Percentiles rank a stretch among this genome's conserved stretches.
phyloP scores from a whole-genome alignment of 2,888 invertebrate genomes.

The Thereva unica region DNA sequence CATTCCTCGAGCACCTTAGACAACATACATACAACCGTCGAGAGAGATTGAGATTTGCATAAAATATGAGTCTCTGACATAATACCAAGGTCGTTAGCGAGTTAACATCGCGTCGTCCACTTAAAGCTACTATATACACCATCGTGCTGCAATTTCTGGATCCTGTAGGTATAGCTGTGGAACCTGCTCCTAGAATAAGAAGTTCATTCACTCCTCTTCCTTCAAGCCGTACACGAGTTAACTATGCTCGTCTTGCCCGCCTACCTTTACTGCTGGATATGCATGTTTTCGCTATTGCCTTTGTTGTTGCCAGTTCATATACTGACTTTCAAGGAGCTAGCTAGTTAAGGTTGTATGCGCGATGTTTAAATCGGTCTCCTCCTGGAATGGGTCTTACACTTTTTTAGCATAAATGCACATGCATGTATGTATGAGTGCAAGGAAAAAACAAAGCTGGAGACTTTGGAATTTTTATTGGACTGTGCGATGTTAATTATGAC shows the following conservation, averaged over 20 bases:
- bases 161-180: background rate
- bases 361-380: too few species aligned
- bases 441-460: background rate
- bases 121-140: conserved; percentile 1
- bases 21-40: background rate
- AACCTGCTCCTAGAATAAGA: conserved; percentile 3
- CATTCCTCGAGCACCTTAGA: conserved; percentile 3
- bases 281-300: too few species aligned
- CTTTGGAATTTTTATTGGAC: conserved; percentile 26
- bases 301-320: too few species aligned
- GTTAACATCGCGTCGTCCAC: conserved; percentile 28
- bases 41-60: conserved; percentile 36
- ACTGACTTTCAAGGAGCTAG: too few species aligned
- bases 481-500: background rate
- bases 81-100: conserved; percentile 40
- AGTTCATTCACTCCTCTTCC: conserved; percentile 20
- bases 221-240: too few species aligned
- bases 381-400: too few species aligned
- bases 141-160: conserved; percentile 3
- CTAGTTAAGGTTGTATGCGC: too few species aligned
- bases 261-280: too few species aligned
- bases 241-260: too few species aligned
- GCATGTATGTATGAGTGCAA: background rate
- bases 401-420: background rate
- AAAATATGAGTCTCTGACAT: conserved; percentile 41